A percentile compares a stretch with the other conserved stretches of the same genome.
These are phyloP conservation scores for Alfaro cultratus DNA, from an alignment of 2,797 vertebrate species.

Conservation along the genomic window DNA sequence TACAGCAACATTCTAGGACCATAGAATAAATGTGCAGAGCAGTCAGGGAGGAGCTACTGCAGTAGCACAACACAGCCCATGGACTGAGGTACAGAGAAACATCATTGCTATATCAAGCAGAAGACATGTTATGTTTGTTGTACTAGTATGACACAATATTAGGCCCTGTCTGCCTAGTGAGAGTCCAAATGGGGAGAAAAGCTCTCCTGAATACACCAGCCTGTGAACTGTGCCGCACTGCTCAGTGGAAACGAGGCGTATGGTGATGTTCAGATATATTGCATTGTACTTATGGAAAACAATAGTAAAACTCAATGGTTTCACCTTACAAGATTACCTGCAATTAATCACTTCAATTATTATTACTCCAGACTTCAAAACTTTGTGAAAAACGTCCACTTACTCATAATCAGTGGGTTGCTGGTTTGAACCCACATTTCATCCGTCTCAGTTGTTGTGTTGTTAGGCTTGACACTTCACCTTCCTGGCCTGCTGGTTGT, in stretches of 20 bases:
- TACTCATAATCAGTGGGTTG: too few species aligned
- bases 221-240: too few species aligned
- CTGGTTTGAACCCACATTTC: too few species aligned
- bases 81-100: not conserved
- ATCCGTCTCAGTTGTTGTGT: too few species aligned
- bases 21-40: too few species aligned
- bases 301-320: not conserved
- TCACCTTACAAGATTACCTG: not conserved
- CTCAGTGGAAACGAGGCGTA: not conserved
- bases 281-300: not conserved
- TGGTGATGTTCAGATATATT: not conserved
- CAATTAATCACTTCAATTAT: too few species aligned
- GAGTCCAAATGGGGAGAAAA: not conserved
- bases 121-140: too few species aligned
- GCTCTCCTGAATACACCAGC: not conserved
- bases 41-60: not conserved
- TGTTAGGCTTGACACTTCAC: too few species aligned
- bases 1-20: too few species aligned
- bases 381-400: too few species aligned
- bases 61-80: not conserved
- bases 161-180: not conserved
- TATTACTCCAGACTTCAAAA: too few species aligned
- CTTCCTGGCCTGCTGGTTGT: too few species aligned
- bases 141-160: not conserved
- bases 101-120: not conserved